phyloP scores from a whole-genome alignment of 2,888 invertebrate species.

The Catocala nupta region DNA sequence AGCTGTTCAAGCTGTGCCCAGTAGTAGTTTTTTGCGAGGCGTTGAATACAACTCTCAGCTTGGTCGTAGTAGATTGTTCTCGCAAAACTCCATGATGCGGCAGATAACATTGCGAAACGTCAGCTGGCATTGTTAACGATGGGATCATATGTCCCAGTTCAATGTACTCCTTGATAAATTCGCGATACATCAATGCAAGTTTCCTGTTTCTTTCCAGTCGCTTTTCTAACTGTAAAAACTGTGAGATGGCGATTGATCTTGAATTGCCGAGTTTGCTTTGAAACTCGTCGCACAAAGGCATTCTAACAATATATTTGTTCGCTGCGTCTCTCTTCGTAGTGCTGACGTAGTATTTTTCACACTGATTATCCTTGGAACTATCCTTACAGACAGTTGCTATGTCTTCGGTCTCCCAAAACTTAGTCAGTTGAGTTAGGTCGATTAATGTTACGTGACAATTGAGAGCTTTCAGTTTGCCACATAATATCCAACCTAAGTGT shows the following conservation, averaged over 20 bases:
- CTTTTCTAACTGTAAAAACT: constrained; percentile 22
- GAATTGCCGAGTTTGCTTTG: constrained; percentile 14
- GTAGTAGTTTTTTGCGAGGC: no score
- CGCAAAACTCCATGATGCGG: background rate
- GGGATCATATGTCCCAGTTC: background rate
- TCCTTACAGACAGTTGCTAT: background rate
- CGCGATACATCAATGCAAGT: background rate
- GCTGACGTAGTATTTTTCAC: constrained; percentile 13
- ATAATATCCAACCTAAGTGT: background rate
- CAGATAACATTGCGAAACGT: background rate
- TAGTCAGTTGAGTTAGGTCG: no score
- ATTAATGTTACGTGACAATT: background rate
- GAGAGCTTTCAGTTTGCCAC: background rate
- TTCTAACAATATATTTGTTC: constrained; percentile 18
- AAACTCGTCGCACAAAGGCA: constrained; percentile 2
- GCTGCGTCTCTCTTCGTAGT: constrained; percentile 12
- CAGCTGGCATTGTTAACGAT: fast-evolving
- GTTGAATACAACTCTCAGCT: no score
- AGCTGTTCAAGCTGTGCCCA: no score
- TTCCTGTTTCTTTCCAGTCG: background rate
- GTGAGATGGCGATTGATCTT: constrained; percentile 13
- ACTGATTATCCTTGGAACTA: constrained; percentile 6
- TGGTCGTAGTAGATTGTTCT: background rate
- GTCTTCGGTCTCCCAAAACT: constrained; percentile 8
- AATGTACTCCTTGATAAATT: background rate